phyloP scores from a whole-genome alignment of 1,140 invertebrate species.

The Bombyx mandarina region DNA sequence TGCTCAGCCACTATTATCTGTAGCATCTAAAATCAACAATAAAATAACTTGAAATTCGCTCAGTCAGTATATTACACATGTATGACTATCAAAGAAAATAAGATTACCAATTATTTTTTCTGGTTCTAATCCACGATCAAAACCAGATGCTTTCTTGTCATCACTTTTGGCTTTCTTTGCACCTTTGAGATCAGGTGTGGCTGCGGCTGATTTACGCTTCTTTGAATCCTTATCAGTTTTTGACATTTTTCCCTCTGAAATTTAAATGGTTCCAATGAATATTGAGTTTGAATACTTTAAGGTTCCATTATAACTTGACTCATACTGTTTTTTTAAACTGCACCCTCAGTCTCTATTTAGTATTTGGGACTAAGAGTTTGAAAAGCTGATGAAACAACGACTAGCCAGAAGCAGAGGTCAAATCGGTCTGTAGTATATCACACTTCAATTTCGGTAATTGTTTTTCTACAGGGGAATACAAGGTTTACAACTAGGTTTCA shows the following conservation, averaged over 20 bases:
- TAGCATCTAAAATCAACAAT: neutral
- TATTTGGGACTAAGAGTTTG: too few species aligned
- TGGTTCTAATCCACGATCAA: conserved; percentile 91
- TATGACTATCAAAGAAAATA: neutral
- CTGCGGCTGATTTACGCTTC: conserved; percentile 59
- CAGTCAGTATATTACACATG: neutral
- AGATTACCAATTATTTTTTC: conserved; percentile 89
- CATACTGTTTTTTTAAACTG: too few species aligned
- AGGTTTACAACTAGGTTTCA: too few species aligned
- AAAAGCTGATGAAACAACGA: too few species aligned
- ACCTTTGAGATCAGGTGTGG: conserved; percentile 68
- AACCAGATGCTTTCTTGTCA: conserved; percentile 80
- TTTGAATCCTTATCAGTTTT: conserved; percentile 61
- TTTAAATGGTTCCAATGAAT: too few species aligned
- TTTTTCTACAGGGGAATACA: too few species aligned
- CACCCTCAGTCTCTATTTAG: too few species aligned
- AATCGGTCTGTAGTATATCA: too few species aligned
- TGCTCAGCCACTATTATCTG: neutral
- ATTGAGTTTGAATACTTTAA: too few species aligned
- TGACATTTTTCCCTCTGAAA: conserved; percentile 52
- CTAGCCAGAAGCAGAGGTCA: too few species aligned
- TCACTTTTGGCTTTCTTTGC: conserved; percentile 71
- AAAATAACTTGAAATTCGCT: neutral
- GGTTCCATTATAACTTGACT: too few species aligned
- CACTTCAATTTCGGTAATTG: too few species aligned